These are phyloP conservation scores for Agelas oroides DNA, from an alignment of 37 sponge, comb jelly and placozoan species.

Conservation along the genomic window DNA sequence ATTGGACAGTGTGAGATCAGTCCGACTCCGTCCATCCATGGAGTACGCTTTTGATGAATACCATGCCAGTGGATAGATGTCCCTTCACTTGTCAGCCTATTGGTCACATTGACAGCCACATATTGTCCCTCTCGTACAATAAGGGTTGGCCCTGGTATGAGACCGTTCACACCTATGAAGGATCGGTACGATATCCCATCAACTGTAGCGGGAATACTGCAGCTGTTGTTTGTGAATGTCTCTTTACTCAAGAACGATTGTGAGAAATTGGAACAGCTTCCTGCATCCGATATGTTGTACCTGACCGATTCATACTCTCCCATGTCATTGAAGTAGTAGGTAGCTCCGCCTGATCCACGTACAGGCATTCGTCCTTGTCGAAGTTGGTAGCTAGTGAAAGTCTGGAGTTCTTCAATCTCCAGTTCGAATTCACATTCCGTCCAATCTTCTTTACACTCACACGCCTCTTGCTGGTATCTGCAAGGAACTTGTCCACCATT, in stretches of 20 bases:
- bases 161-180: constrained; percentile 63
- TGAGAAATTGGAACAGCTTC: background rate
- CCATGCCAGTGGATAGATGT: constrained; percentile 90
- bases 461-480: constrained; percentile 24
- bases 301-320: background rate
- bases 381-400: constrained; percentile 56
- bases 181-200: constrained; percentile 60
- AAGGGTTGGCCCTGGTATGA: constrained; percentile 68
- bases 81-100: constrained; percentile 64
- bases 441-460: constrained; percentile 10
- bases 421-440: constrained; percentile 47
- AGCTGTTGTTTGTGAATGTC: constrained; percentile 7
- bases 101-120: constrained; percentile 55
- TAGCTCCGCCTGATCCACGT: background rate
- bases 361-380: background rate
- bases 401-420: constrained; percentile 58
- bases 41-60: constrained; percentile 70
- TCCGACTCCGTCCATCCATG: constrained; percentile 87
- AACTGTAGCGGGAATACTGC: constrained; percentile 46
- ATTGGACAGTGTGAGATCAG: constrained; percentile 77
- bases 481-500: background rate
- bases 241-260: background rate
- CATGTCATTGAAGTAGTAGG: constrained; percentile 5
- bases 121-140: constrained; percentile 49
- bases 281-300: background rate